Percentiles rank a stretch among this genome's conserved stretches.
These are phyloP conservation scores for Romanogobio albipinnatus DNA, from an alignment of 2,113 vertebrate species.

Conservation along the genomic window DNA sequence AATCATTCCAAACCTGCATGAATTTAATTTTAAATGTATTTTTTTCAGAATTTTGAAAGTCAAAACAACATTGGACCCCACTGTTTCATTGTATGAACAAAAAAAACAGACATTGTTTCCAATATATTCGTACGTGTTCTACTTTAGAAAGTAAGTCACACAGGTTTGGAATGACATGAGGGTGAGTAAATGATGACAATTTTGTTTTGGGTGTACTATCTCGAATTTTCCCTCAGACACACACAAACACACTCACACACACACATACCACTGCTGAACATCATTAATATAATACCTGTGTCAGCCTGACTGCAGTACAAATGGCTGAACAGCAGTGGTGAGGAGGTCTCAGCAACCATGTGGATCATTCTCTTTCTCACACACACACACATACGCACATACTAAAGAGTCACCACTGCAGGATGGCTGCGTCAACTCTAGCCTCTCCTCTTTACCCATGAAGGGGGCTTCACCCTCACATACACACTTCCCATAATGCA, in stretches of 20 bases:
- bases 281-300: constrained; percentile 25
- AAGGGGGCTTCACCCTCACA: constrained; percentile 25
- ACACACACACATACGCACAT: neutral
- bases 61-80: neutral
- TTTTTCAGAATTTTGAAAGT: neutral
- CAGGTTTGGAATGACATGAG: too few relatives aligned
- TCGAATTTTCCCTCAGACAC: neutral
- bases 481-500: constrained; percentile 62
- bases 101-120: too few relatives aligned
- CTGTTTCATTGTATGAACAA: neutral
- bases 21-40: neutral
- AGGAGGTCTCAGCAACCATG: constrained; percentile 27
- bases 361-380: constrained; percentile 51
- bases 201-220: neutral
- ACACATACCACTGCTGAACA: neutral
- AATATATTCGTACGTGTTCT: too few relatives aligned
- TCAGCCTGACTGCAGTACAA: constrained; percentile 53
- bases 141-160: neutral
- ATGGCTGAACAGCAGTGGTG: constrained; percentile 25
- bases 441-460: constrained; percentile 10
- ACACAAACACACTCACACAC: constrained; percentile 4
- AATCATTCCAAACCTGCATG: neutral
- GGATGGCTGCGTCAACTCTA: constrained; percentile 51
- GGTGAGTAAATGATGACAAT: too few relatives aligned
- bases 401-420: constrained; percentile 41